Evolutionary conservation across 2,797 vertebrate species (phyloP), one percentile per base, ranked within the genome.

Genomic region (Percopsis omiscomaycus): DNA sequence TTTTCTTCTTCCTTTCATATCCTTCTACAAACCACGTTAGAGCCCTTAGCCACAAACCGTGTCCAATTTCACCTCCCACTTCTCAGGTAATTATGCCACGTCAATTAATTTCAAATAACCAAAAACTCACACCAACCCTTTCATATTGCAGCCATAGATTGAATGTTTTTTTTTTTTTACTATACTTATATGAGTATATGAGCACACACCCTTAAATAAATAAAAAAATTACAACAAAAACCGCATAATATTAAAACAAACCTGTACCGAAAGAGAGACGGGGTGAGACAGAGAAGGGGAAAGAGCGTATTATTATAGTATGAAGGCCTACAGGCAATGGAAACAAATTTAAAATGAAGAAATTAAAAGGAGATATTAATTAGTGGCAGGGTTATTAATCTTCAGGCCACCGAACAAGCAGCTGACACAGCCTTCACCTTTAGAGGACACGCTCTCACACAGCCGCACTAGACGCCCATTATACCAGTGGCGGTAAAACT

Each of bases 281-380:
- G 29, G 4, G 2, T 44, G 37, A 45, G 16, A 45, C 2, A 30
- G n/a, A 32, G 45, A 1, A 42, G 6, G 66, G 22, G 42, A 37
- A 51, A 16, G 16, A 62, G 51, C 49, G 42, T 51, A 15, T 44
- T 53, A 50, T 28, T 52, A 42, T 56, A 60, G 64, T 63, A 13
- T 64, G 59, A 59, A 69, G 69, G 78, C 79, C 74, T 66, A 72
- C 71, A 37, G 67, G 74, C 78, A 69, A 79, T 71, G 72, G 84
- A 80, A 76, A 66, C 71, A 66, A 71, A 80, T 78, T 72, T 73
- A 47, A 77, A 80, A 84, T 79, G 60, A 79, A 80, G 74, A 81
- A 89, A 89, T 81, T 79, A 72, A 89, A 81, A 77, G 78, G 55
- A 78, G 66, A 82, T 86, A 89, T 89, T 88, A 91, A 91, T 92